Evolutionary conservation across 1,140 invertebrate species (phyloP).

Genomic region (Chironomus striatipennis): DNA sequence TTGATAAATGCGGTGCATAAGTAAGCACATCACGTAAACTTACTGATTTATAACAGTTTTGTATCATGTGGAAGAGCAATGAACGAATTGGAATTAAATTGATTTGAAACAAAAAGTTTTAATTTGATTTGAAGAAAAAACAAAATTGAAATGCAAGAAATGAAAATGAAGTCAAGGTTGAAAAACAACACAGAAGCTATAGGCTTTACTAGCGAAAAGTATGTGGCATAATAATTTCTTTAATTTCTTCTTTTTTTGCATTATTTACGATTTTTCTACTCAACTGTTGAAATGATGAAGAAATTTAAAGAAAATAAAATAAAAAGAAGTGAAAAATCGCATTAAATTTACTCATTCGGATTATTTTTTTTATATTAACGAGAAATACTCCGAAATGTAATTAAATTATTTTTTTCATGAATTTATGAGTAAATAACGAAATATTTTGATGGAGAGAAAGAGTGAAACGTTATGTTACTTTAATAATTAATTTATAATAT

Average conservation of each 20-base stretch:
- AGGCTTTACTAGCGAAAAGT: neutral
- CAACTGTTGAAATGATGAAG: neutral
- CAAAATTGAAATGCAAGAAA: neutral
- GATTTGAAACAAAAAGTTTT: neutral
- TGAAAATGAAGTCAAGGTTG: constrained; percentile 6
- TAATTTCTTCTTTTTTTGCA: neutral
- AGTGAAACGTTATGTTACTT: neutral
- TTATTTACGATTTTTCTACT: constrained; percentile 8
- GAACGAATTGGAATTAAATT: neutral
- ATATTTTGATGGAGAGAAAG: no score
- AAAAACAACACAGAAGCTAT: neutral
- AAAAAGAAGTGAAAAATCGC: neutral
- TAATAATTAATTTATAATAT: neutral
- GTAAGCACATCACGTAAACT: no score
- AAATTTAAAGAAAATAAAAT: neutral
- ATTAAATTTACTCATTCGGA: neutral
- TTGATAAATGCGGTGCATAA: neutral
- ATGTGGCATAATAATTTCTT: constrained; percentile 14
- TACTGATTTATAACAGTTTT: neutral
- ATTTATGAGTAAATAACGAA: no score
- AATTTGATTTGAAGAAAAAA: neutral
- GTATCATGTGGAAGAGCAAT: neutral
- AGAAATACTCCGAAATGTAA: neutral
- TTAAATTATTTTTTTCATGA: no score
- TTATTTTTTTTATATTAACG: neutral